Evolutionary conservation across 2,113 vertebrate species (phyloP), one percentile per base, ranked within the genome.

Genomic region (Lepidothrix coronata): DNA sequence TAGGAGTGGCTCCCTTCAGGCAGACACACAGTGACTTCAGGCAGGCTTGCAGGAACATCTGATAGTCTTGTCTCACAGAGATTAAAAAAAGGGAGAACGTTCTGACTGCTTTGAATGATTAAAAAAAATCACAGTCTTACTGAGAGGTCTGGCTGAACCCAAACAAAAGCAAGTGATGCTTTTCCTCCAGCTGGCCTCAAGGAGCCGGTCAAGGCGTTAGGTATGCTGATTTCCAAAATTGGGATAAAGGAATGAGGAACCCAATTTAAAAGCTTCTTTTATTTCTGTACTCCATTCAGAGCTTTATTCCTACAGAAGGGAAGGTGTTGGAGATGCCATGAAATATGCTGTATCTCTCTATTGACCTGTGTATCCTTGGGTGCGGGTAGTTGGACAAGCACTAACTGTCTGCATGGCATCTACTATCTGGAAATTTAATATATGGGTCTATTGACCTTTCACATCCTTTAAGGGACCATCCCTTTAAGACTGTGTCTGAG

Each of bases 61-160:
- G 14, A 30, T 48, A 39, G 51, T 63, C 1, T 91, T 91, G 93
- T 88, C 85, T 93, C 70, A 43, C 19, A 51, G 58, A 82, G 37
- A 33, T 68, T 66, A 31, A 14, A 28, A 66, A 43, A 62, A 19
- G 14, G 14, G 25, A 89, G 49, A 82, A 95, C 62, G 28, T 57
- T 85, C 59, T 91, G 91, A 31, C 76, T 86, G 21, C 48, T 90
- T 78, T 71, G 35, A 93, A 55, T 70, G 51, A 63, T 66, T 85
- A 58, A 24, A 23, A 14, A 14, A 65, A 41, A 51, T 28, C 52
- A 41, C 3, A 63, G 57, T 27, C 20, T 17, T 55, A 35, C 73
- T 55, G 37, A 61, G 43, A 61, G 63, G 43, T 71, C 65, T 87
- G 49, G 35, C 75, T 88, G 88, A 96, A 92, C 80, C 68, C 83